phyloP scores from a whole-genome alignment of 2,888 invertebrate species.

The Cephalotes varians region DNA sequence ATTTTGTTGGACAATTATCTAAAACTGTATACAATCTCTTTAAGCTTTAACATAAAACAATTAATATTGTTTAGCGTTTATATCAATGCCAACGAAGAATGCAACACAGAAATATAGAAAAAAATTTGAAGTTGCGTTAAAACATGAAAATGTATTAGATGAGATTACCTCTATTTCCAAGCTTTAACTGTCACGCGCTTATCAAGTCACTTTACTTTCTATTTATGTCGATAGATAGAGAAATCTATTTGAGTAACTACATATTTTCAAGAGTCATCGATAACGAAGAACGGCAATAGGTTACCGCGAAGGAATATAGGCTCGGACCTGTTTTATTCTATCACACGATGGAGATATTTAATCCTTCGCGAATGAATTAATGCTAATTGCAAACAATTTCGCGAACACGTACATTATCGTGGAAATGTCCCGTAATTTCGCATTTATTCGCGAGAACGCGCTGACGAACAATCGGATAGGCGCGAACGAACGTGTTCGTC shows the following conservation, averaged over 20 bases:
- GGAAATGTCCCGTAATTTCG: constrained; percentile 38
- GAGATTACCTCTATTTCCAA: neutral
- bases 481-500: constrained; percentile 21
- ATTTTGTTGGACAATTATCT: constrained; percentile 51
- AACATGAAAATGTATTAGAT: neutral
- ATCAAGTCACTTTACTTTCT: constrained; percentile 71
- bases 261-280: constrained; percentile 76
- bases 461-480: constrained; percentile 42
- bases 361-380: constrained; percentile 42
- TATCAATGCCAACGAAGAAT: too few relatives aligned
- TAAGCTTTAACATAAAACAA: constrained; percentile 1
- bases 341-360: constrained; percentile 12
- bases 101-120: neutral
- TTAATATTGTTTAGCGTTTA: neutral
- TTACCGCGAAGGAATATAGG: neutral
- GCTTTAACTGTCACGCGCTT: constrained; percentile 49
- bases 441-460: constrained; percentile 52
- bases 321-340: constrained; percentile 1
- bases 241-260: constrained; percentile 72
- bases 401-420: constrained; percentile 20
- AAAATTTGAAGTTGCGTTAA: neutral
- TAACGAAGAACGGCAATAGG: constrained; percentile 61
- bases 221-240: constrained; percentile 71
- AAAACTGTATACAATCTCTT: constrained; percentile 39
- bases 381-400: constrained; percentile 35